Evolutionary conservation across 2,888 invertebrate genomes (phyloP), one percentile per base, ranked within the genome.

Genomic region (Ditula angustiorana): DNA sequence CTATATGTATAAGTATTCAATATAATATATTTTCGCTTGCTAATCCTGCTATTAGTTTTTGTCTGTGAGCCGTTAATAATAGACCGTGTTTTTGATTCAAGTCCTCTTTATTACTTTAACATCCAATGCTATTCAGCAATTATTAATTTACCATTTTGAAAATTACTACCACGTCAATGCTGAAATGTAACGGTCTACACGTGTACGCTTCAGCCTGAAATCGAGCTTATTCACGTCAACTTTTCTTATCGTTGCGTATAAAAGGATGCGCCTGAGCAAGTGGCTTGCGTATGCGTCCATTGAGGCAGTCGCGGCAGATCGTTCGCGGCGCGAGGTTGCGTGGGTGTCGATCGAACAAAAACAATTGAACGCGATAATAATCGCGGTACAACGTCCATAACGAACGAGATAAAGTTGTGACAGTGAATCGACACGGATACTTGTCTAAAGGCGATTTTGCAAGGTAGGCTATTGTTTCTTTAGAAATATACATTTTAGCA

Each of bases 171-270:
- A n/a, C n/a, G n/a, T n/a, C n/a, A n/a, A n/a, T n/a, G n/a, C n/a
- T 2, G 44, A 44, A 10, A 24, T 24, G 24, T n/a, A 0, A 10
- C 4, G 23, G 8, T 2, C 8, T 2, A 19, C n/a, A n/a, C n/a
- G n/a, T n/a, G 49, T 23, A 37, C 19, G 5, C 24, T 49, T 58
- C 63, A 52, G 63, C 41, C 57, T 52, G 63, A 63, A 63, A 53
- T 30, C 47, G 23, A 24, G 50, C 53, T 35, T 23, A 33, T 19
- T 8, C 33, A 28, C 47, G 60, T 60, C 50, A 60, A 30, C 46
- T 61, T 61, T 59, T 35, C 33, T 52, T 63, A 50, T 57, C 62
- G 8, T 16, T n/a, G 10, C 50, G 33, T 62, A 63, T 63, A 63
- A 58, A 63, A 63, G 62, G 63, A 63, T 63, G 63, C 57, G 63